Evolutionary conservation across 1,140 invertebrate species (phyloP), one percentile per base, ranked within the genome.

Genomic region (Eurytemora carolleeae): DNA sequence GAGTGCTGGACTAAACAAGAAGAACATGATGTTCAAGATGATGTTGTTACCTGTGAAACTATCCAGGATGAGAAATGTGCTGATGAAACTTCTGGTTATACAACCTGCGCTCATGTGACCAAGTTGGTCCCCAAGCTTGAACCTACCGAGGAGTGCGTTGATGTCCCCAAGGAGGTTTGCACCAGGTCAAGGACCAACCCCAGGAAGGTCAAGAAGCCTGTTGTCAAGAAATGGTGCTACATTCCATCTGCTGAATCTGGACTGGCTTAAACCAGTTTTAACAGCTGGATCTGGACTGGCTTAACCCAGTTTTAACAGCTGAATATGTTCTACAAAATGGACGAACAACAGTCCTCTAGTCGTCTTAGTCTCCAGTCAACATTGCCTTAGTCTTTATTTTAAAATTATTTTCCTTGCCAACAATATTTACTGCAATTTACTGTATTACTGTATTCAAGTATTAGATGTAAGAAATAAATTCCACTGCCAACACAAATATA

Each of bases 161-260:
- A 61, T 31, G 59, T 61, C 53, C 31, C 31, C 26, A n/a, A 53
- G 22, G 22, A 61, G 26, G 19, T 61, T 18, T 61, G 59, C 31
- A 20, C 59, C 2, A n/a, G 59, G 18, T 61, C 59, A 15, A 53
- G 31, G 19, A 55, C 53, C 20, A 61, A 61, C 59, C 59, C 59
- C n/a, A n/a, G n/a, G n/a, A n/a, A n/a, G n/a, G n/a, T n/a, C n/a
- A n/a, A n/a, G n/a, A n/a, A n/a, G n/a, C 19, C 52, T 22, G 59
- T 61, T 18, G 26, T 61, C 31, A 61, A 61, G 59, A 61, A 61
- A 24, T 61, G 59, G 59, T 61, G 59, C 59, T 61, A 61, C 26
- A 53, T 61, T 53, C 59, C 59, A 20, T 56, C 59, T 23, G 52
- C 24, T 3, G 31, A 24, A 31, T 61, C 59, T 54, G 59, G 59